Base-by-base conservation (phyloP, 2,113 vertebrate species). In the Syrrhaptes paradoxus region DNA sequence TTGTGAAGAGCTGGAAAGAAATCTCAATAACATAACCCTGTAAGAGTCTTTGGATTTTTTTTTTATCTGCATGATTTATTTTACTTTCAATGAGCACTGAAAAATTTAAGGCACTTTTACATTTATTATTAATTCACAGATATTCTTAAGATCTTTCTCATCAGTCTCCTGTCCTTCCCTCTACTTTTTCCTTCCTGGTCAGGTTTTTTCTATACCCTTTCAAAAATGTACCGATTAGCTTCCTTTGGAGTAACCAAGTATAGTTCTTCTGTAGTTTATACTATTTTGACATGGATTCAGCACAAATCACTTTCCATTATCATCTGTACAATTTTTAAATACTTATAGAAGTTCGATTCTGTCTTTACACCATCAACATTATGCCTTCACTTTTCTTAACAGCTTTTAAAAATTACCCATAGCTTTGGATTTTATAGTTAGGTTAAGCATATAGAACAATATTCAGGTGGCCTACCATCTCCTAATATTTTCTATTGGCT, bases 1-100 rank as follows among this genome's bases (percentile, higher is more conserved):
- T 86, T 79, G 45, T 95, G 92, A 93, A 96, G 90, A 90, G 93
- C 67, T 85, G 65, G 57, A 91, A 96, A 92, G 81, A 95, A 94
- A 94, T 87, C 75, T 91, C 94, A 58, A 14, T 72, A 78, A 93
- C 8, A 2, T 81, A 89, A 65, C 61, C 52, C 65, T 76, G 26
- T 70, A 80, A 90, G 82, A 95, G 45, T 38, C 54, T 96, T 82
- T 59, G 52, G 66, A 38, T n/a, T 76, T 81, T 89, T 83, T n/a
- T 76, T 81, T 89, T 83, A 76, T 92, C 67, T 90, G 34, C 55
- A 66, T 90, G 93, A 93, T 94, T 95, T 92, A 90, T 90, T 92
- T 91, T 88, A 95, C 45, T 93, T 45, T 57, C 72, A 95, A 92
- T 61, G 49, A 93, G 75, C 32, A 70, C 4, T 71, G 71, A 74